Conservation (phyloP, 2,113 vertebrate species). For the Engraulis encrasicolus region DNA sequence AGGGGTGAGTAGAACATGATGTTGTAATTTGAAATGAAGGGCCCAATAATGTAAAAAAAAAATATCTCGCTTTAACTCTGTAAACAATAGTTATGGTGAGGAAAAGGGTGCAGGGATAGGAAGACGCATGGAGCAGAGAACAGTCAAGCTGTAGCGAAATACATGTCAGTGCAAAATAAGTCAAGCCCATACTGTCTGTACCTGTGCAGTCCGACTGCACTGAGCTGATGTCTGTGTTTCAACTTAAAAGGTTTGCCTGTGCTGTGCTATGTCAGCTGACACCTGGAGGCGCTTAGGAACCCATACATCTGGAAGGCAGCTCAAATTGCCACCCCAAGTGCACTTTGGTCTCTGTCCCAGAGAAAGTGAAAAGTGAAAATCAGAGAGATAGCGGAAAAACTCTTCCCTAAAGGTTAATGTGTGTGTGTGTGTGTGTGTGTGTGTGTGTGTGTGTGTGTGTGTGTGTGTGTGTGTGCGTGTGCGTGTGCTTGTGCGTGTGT, state of each 20-base stretch:
- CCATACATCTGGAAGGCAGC: neutral
- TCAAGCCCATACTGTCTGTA: neutral
- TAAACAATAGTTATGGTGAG: too few species aligned
- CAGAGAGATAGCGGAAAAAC: neutral
- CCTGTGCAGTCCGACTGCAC: neutral
- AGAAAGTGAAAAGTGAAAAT: neutral
- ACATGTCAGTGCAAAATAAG: constrained; percentile 1
- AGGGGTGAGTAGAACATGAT: too few species aligned
- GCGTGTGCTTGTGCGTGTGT: too few species aligned
- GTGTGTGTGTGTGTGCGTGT: too few species aligned
- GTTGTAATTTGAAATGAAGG: too few species aligned
- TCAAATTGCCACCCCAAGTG: constrained; percentile 11
- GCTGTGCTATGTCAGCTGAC: neutral
- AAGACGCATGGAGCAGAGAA: neutral
- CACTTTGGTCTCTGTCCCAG: neutral
- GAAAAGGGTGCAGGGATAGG: neutral
- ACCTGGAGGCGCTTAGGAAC: neutral
- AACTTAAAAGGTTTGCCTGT: neutral
- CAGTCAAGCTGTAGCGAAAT: neutral
- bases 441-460: too few species aligned
- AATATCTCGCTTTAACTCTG: too few species aligned
- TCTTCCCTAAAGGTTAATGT: neutral
- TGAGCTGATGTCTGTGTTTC: neutral
- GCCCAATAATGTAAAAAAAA: too few species aligned
- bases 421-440: neutral